These are phyloP conservation scores for Cinara cedri DNA, from an alignment of 2,888 invertebrate genomes.

Conservation along the genomic window DNA sequence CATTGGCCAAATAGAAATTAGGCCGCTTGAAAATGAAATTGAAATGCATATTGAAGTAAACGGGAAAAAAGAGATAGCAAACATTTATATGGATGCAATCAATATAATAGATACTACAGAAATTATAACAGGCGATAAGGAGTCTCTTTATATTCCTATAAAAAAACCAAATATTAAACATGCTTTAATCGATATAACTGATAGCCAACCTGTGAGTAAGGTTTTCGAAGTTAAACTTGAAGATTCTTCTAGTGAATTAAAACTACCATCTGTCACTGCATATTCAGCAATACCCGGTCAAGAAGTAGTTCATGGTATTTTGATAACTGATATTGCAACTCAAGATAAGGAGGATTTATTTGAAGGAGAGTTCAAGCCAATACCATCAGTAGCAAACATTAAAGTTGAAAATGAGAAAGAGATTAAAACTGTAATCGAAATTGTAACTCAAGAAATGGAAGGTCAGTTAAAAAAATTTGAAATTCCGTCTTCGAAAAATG, in stretches of 20 bases:
- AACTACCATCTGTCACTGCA: constrained; percentile 61
- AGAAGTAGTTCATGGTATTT: constrained; percentile 62
- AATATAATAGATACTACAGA: constrained; percentile 62
- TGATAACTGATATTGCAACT: constrained; percentile 60
- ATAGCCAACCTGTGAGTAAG: constrained; percentile 65
- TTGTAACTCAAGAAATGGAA: constrained; percentile 65
- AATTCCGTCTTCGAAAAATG: constrained; percentile 35
- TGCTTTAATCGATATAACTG: constrained; percentile 62
- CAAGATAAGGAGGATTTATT: constrained; percentile 62
- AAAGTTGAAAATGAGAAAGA: constrained; percentile 63
- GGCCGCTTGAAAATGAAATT: constrained; percentile 66
- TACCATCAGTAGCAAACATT: constrained; percentile 59
- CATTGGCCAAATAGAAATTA: constrained; percentile 58
- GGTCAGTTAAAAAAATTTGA: constrained; percentile 60
- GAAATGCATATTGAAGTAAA: constrained; percentile 60
- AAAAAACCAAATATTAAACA: constrained; percentile 62
- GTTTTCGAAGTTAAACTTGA: constrained; percentile 63
- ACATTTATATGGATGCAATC: constrained; percentile 61
- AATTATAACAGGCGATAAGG: constrained; percentile 66
- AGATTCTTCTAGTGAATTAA: constrained; percentile 61
- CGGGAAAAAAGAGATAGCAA: constrained; percentile 63
- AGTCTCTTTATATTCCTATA: constrained; percentile 61
- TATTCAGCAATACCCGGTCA: constrained; percentile 60
- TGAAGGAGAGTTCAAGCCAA: constrained; percentile 62
- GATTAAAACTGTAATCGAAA: constrained; percentile 63